A percentile compares a stretch with the other conserved stretches of the same genome.
Conservation (phyloP, 2,888 invertebrate genomes). For the Nemurella pictetii region DNA sequence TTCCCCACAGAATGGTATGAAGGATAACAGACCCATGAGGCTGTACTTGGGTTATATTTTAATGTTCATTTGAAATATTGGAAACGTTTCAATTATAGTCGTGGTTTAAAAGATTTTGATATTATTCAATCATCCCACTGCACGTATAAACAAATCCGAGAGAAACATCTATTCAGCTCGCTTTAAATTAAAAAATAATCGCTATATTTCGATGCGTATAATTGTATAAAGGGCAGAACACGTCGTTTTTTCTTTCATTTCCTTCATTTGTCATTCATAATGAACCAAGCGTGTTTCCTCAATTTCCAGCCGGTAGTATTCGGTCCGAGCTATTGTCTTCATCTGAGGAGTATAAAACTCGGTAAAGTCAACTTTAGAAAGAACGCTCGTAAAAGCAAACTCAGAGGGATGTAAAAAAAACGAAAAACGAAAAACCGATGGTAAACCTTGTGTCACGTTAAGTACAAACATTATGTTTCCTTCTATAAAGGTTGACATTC, state of each 20-base stretch:
- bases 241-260: background rate
- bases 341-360: background rate
- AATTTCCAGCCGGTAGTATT: background rate
- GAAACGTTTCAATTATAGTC: too few species aligned
- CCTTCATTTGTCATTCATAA: background rate
- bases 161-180: background rate
- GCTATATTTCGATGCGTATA: background rate
- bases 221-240: background rate
- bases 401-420: slow-evolving; percentile 8
- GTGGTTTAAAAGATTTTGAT: too few species aligned
- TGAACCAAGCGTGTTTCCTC: background rate
- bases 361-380: slow-evolving; percentile 10
- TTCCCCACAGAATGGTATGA: too few species aligned
- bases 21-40: too few species aligned
- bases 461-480: slow-evolving; percentile 23
- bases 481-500: slow-evolving; percentile 27
- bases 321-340: slow-evolving; percentile 13
- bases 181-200: background rate
- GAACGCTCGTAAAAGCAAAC: slow-evolving; percentile 23
- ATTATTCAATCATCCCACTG: too few species aligned
- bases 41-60: too few species aligned
- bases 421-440: background rate
- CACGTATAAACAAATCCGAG: background rate
- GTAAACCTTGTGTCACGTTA: background rate
- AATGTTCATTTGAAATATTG: too few species aligned